These are phyloP conservation scores for Lithophane socia DNA, from an alignment of 2,888 invertebrate genomes.

Conservation along the genomic window DNA sequence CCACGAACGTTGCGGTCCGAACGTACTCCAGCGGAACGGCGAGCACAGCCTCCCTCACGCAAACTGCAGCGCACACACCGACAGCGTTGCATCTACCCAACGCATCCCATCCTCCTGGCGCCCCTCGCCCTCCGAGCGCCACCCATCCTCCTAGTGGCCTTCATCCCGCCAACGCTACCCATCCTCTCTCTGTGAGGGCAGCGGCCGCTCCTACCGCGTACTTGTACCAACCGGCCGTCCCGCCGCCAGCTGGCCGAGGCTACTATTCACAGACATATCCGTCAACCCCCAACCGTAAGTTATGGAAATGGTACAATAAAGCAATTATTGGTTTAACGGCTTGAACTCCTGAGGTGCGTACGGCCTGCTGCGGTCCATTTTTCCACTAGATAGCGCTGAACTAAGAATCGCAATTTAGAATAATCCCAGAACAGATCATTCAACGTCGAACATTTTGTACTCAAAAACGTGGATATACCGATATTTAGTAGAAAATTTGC, in stretches of 20 bases:
- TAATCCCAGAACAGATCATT: background rate
- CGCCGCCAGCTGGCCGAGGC: slow-evolving; percentile 62
- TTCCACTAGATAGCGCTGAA: too few species aligned
- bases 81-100: slow-evolving; percentile 19
- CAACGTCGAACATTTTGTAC: background rate
- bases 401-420: background rate
- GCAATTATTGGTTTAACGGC: background rate
- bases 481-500: background rate
- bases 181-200: slow-evolving; percentile 26
- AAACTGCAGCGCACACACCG: slow-evolving; percentile 11
- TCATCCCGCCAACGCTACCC: slow-evolving; percentile 19
- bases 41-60: slow-evolving; percentile 9
- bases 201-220: slow-evolving; percentile 49
- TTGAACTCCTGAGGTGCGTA: background rate
- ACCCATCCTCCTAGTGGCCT: slow-evolving; percentile 8
- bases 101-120: background rate
- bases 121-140: slow-evolving; percentile 1
- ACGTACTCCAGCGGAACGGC: slow-evolving; percentile 32
- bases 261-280: slow-evolving; percentile 57
- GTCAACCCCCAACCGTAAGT: slow-evolving; percentile 61
- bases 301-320: slow-evolving; percentile 1
- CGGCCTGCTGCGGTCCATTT: background rate
- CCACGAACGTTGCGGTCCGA: slow-evolving; percentile 34
- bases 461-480: background rate
- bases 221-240: slow-evolving; percentile 60